These are phyloP conservation scores for Benthochromis sp. DNA, from an alignment of 2,113 vertebrate species.

Conservation along the genomic window DNA sequence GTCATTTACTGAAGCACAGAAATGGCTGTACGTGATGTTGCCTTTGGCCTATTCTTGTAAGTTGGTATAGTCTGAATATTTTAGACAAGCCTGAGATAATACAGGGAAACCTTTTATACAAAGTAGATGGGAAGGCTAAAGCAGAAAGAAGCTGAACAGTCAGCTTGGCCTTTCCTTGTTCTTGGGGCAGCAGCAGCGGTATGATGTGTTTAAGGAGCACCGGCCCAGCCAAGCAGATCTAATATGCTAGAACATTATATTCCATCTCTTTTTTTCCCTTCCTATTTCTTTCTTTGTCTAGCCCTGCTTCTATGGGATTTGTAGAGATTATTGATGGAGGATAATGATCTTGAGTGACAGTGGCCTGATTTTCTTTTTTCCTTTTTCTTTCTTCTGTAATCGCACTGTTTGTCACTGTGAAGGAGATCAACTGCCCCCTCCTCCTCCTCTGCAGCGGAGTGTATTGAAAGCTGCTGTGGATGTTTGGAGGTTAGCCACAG, in stretches of 20 bases:
- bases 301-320: conserved; percentile 50
- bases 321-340: conserved; percentile 43
- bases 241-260: conserved; percentile 45
- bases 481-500: conserved; percentile 40
- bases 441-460: not conserved
- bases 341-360: conserved; percentile 66
- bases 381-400: conserved; percentile 27
- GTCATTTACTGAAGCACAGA: conserved; percentile 1
- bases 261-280: conserved; percentile 9
- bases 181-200: not conserved
- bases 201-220: conserved; percentile 47
- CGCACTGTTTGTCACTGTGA: conserved; percentile 9
- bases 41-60: conserved; percentile 24
- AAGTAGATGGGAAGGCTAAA: conserved; percentile 17
- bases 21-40: not conserved
- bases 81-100: conserved; percentile 14
- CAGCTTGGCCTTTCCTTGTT: conserved; percentile 5
- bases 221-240: conserved; percentile 41
- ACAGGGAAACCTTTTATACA: conserved; percentile 17
- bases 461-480: conserved; percentile 32
- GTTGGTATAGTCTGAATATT: conserved; percentile 26
- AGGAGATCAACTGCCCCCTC: conserved; percentile 10
- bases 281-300: conserved; percentile 22
- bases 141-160: conserved; percentile 18
- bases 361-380: conserved; percentile 46